Evolutionary conservation across 2,888 invertebrate species (phyloP), one percentile per base, ranked within the genome.

Genomic region (Dromius quadrimaculatus): DNA sequence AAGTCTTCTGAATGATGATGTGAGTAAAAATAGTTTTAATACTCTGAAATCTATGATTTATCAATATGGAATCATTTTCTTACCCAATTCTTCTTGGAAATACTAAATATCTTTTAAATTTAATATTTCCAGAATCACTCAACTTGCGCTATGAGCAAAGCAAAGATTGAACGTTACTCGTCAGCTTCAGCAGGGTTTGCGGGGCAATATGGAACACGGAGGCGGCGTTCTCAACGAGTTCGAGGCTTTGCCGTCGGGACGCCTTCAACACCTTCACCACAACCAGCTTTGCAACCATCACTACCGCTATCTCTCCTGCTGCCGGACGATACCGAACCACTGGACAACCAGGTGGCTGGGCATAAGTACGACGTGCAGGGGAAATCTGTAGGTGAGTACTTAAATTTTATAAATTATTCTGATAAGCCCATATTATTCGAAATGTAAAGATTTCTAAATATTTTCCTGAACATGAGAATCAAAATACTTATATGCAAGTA

Each of bases 331-430:
- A 78, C 81, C 72, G 79, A 78, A 38, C 78, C 82, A 11, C 81
- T 89, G 68, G 84, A 85, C 61, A 86, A 87, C 73, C 90, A 90
- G 81, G 89, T 90, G 6, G 89, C 89, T 50, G 91, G 91, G 0
- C 91, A 91, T 79, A 82, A 83, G 66, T 85, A 86, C 74, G 83
- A 86, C 72, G 77, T 81, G 15, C 81, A 81, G 9, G 85, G 84
- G 43, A 83, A 84, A 70, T 83, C 84, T 50, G 82, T 88, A 72
- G 89, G 90, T 83, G 81, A 84, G 79, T 76, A 11, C 9, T 2
- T 11, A 15, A 15, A 41, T 4, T 15, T 11, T 15, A 41, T 15
- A 28, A 8, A 28, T 36, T 69, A n/a, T n/a, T n/a, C n/a, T n/a
- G n/a, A n/a, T n/a, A n/a, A n/a, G n/a, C n/a, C n/a, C n/a, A n/a